Evolutionary conservation across 2,113 vertebrate species (phyloP), one percentile per base, ranked within the genome.

Genomic region (Eptatretus burgeri): DNA sequence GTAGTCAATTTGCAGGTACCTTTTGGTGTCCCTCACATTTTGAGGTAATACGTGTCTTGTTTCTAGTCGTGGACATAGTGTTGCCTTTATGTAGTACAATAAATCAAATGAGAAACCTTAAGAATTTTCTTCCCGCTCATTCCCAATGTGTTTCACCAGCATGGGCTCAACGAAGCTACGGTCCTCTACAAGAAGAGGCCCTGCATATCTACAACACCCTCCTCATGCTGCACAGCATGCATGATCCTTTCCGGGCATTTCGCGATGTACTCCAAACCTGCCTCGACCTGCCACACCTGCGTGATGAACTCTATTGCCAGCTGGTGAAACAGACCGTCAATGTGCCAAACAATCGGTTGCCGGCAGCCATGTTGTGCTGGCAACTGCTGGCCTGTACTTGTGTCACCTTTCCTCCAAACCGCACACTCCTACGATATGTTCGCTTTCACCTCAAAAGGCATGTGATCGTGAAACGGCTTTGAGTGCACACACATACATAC

Each of bases 351-450:
- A 20, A 13, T n/a, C 56, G 56, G n/a, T n/a, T 17, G 56, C 75
- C 79, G 50, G 77, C 81, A 49, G 79, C 82, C 1, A 81, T 82
- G 27, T 83, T 83, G 64, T 60, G 56, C 56, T 60, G 56, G 56
- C n/a, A 60, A 19, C 56, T 60, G 56, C 56, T 60, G n/a, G 56
- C 56, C 56, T 60, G 56, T 13, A 12, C 56, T 10, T 17, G 56
- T 19, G n/a, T n/a, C 56, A 17, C 56, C 9, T 17, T 60, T 60
- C 56, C n/a, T n/a, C 56, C 56, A 10, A 60, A 19, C 56, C 56
- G n/a, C 16, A n/a, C 56, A n/a, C n/a, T 60, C 56, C 56, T 60
- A 19, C 56, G 56, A 60, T 60, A 60, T 12, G 56, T 60, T n/a
- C 56, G 56, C 56, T 60, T 60, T 19, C 56, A 60, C 12, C 56